These are phyloP conservation scores for Laticauda laticaudata DNA, from an alignment of 2,113 vertebrate species.

Conservation along the genomic window DNA sequence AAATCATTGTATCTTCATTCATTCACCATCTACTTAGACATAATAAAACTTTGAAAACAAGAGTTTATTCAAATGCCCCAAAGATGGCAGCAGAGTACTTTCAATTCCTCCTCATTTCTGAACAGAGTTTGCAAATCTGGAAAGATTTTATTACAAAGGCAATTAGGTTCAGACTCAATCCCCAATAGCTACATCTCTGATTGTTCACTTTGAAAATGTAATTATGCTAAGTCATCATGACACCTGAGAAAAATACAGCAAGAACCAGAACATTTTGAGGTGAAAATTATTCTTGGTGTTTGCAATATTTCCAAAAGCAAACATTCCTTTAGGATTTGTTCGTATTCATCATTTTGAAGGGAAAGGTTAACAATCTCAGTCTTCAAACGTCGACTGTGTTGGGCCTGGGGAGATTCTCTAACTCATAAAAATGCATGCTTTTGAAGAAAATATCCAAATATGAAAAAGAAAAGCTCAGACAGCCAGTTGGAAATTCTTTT, in stretches of 20 bases:
- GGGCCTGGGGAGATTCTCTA: neutral
- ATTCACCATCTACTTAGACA: neutral
- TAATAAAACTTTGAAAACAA: neutral
- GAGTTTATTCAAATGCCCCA: conserved; percentile 39
- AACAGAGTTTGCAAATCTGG: fast-evolving
- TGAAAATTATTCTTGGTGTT: neutral
- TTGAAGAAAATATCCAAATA: neutral
- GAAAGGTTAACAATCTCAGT: conserved; percentile 20
- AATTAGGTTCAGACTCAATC: neutral
- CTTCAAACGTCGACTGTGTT: neutral
- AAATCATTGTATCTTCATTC: neutral
- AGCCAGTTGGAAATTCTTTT: neutral
- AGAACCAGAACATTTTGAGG: neutral
- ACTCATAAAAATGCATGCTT: neutral
- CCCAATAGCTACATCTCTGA: conserved; percentile 8
- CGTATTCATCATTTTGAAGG: neutral
- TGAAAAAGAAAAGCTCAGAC: neutral
- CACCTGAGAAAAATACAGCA: neutral
- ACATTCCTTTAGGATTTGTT: neutral
- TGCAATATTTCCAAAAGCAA: neutral
- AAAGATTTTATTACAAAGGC: neutral
- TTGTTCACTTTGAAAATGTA: conserved; percentile 20
- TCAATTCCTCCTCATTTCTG: conserved; percentile 22
- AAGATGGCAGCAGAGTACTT: conserved; percentile 94
- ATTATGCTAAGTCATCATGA: conserved; percentile 28